These are phyloP conservation scores for Plotosus lineatus DNA, from an alignment of 2,113 vertebrate species.

Conservation along the genomic window DNA sequence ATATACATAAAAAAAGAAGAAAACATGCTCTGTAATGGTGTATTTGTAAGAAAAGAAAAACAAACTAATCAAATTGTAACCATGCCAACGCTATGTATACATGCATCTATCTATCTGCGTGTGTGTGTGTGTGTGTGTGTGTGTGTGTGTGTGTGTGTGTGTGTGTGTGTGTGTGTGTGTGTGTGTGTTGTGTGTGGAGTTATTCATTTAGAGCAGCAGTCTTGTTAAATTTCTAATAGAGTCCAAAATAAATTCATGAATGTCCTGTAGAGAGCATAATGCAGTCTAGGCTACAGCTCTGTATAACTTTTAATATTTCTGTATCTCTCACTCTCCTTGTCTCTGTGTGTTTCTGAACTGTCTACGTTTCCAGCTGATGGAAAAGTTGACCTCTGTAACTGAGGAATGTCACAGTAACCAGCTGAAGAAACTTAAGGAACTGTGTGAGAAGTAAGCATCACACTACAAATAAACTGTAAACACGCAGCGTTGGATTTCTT, in stretches of 20 bases:
- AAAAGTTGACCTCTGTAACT: slow-evolving; percentile 88
- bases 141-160: too few relatives aligned
- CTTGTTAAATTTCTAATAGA: neutral
- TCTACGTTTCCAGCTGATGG: slow-evolving; percentile 80
- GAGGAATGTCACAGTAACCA: slow-evolving; percentile 93
- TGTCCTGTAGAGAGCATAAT: neutral
- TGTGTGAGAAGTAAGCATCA: slow-evolving; percentile 89
- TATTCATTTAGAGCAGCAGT: neutral
- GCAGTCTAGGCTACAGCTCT: neutral
- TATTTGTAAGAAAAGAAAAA: too few relatives aligned
- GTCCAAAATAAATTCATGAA: slow-evolving; percentile 6
- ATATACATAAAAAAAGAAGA: too few relatives aligned
- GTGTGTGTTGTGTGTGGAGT: too few relatives aligned
- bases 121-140: too few relatives aligned
- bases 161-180: too few relatives aligned
- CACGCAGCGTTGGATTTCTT: neutral
- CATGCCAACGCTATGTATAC: too few relatives aligned
- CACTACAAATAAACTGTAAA: neutral
- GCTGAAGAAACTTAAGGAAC: slow-evolving; percentile 91
- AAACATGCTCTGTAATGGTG: too few relatives aligned
- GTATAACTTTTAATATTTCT: neutral
- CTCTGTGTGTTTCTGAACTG: neutral
- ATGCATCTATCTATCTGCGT: too few relatives aligned
- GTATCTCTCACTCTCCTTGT: neutral
- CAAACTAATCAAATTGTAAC: too few relatives aligned